A percentile compares a stretch with the other conserved stretches of the same genome.
Conservation (phyloP, 2,797 vertebrate species). For the Lagocephalus sceleratus region DNA sequence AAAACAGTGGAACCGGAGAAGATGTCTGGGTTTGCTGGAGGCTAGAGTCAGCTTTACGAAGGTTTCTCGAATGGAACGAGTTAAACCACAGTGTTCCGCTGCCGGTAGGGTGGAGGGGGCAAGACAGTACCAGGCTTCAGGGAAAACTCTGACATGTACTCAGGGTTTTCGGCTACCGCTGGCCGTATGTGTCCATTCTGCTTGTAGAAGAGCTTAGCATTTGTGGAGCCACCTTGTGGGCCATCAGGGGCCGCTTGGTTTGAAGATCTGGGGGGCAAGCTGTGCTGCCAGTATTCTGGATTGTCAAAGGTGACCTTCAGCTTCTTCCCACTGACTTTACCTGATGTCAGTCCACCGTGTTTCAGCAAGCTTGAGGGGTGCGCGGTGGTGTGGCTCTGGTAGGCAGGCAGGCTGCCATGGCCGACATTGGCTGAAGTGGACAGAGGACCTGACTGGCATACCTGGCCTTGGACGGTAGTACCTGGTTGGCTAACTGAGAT, state of each 20-base stretch:
- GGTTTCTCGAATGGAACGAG: slow-evolving; percentile 36
- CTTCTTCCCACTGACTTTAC: slow-evolving; percentile 79
- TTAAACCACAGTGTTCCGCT: slow-evolving; percentile 98
- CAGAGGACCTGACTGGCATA: slow-evolving; percentile 61
- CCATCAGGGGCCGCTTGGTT: slow-evolving; percentile 78
- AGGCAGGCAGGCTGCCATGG: slow-evolving; percentile 64
- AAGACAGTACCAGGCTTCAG: slow-evolving; percentile 89
- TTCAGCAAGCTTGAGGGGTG: slow-evolving; percentile 67
- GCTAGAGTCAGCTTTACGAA: slow-evolving; percentile 35
- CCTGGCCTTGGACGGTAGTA: slow-evolving; percentile 45
- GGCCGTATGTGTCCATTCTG: slow-evolving; percentile 94
- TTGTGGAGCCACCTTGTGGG: slow-evolving; percentile 82
- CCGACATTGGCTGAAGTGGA: slow-evolving; percentile 53
- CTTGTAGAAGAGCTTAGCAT: slow-evolving; percentile 93
- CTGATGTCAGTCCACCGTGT: slow-evolving; percentile 66
- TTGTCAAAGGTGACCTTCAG: slow-evolving; percentile 97
- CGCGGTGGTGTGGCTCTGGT: slow-evolving; percentile 56
- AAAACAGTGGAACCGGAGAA: slow-evolving; percentile 50
- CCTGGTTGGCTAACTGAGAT: slow-evolving; percentile 52
- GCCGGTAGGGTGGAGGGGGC: slow-evolving; percentile 95
- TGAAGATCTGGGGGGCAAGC: slow-evolving; percentile 87
- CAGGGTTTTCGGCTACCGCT: slow-evolving; percentile 89
- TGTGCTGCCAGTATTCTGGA: slow-evolving; percentile 98
- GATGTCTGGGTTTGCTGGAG: slow-evolving; percentile 45
- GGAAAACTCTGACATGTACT: slow-evolving; percentile 93